Base-by-base conservation (phyloP, 2,797 vertebrate genomes). In the Benthosema pterotum region DNA sequence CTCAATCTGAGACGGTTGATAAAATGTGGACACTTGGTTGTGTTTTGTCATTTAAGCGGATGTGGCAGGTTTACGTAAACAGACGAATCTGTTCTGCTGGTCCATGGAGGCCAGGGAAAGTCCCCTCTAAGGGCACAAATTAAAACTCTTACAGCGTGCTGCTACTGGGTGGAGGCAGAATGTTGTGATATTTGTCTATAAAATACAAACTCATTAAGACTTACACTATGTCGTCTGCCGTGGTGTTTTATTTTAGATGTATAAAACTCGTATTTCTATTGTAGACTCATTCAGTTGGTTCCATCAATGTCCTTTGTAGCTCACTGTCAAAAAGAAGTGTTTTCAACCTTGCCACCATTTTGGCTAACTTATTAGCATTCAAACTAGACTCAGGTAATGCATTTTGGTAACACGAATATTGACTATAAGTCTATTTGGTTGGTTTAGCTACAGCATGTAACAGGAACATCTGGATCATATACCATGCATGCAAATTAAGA, bases 161-260 rank as follows among this genome's bases (percentile, higher is more conserved):
- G 60, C 54, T 59, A 63, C 68, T 81, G 62, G 64, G 28, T 66
- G 53, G 69, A 68, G 50, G 53, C 48, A 65, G 48, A 75, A 62
- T 75, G 67, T 79, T 78, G 71, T 75, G 70, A 74, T 66, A 63
- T 83, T 86, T 84, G 66, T 83, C 64, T 71, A 90, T 87, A 87
- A 88, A 91, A 63, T 58, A 14, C 6, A 49, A 73, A 78, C 72
- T 60, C 25, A 63, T 48, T 15, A n/a, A 72, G 17, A 60, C 1
- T 55, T 65, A n/a, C n/a, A n/a, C n/a, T n/a, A 52, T 50, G 11
- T 78, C 53, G 71, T 51, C n/a, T n/a, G n/a, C n/a, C n/a, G n/a
- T n/a, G n/a, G n/a, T 19, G 18, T 71, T 71, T 84, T 46, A 15
- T 78, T 77, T 63, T 50, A 13, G 15, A 14, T 52, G 17, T 65